phyloP scores from a whole-genome alignment of 2,113 vertebrate genomes.

The Trematomus loennbergii region DNA sequence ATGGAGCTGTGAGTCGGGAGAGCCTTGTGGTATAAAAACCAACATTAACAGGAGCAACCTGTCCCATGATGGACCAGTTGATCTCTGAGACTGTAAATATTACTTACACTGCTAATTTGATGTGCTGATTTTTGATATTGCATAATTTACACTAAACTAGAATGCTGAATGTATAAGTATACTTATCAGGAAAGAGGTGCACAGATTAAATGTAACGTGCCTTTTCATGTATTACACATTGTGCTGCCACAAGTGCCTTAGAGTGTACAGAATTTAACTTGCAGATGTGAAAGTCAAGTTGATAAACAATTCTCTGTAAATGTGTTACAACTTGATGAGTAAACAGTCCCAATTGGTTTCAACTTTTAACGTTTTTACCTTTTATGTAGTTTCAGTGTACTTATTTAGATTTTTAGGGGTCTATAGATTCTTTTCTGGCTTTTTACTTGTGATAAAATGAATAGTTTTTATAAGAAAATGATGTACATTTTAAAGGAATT shows the following conservation, averaged over 20 bases:
- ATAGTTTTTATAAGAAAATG: constrained; percentile 29
- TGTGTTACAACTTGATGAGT: constrained; percentile 6
- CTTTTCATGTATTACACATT: constrained; percentile 57
- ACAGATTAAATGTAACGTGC: background rate
- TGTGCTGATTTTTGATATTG: constrained; percentile 35
- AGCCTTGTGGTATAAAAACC: constrained; percentile 90
- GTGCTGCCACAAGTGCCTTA: constrained; percentile 82
- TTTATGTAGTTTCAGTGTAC: constrained; percentile 15
- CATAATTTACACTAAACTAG: background rate
- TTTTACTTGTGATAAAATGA: constrained; percentile 28
- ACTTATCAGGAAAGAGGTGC: constrained; percentile 24
- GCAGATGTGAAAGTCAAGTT: constrained; percentile 16
- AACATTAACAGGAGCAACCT: background rate
- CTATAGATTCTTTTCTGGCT: background rate
- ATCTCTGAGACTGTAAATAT: constrained; percentile 58
- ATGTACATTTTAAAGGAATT: constrained; percentile 31
- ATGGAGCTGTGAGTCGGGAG: constrained; percentile 90
- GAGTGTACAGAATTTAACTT: constrained; percentile 65
- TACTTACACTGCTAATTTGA: constrained; percentile 26
- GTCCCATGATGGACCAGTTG: background rate
- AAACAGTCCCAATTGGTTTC: constrained; percentile 3
- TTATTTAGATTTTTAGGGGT: constrained; percentile 17
- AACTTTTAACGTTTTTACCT: background rate
- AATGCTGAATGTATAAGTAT: constrained; percentile 40
- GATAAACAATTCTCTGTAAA: constrained; percentile 4